These are phyloP conservation scores for Spodoptera frugiperda DNA, from an alignment of 1,140 invertebrate species.

Conservation along the genomic window DNA sequence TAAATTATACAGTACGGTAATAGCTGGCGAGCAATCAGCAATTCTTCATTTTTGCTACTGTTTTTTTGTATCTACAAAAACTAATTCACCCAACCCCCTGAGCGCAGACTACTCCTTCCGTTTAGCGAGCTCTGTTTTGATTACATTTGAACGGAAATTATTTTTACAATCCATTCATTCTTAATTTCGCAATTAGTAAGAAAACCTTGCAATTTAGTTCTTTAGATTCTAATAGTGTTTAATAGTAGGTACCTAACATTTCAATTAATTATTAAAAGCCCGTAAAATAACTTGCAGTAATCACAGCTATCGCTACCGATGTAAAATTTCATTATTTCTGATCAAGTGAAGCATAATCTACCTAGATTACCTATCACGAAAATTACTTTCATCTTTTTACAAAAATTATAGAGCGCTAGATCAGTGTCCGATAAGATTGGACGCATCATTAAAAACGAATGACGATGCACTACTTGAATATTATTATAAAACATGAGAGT, in stretches of 20 bases:
- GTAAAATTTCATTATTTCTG: background rate
- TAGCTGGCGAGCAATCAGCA: conserved; percentile 82
- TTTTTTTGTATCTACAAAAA: conserved; percentile 75
- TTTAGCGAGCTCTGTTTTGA: conserved; percentile 37
- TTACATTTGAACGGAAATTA: conserved; percentile 10
- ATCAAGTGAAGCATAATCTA: background rate
- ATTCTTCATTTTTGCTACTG: conserved; percentile 83
- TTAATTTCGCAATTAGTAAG: background rate
- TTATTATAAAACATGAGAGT: conserved; percentile 81
- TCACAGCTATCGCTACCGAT: background rate
- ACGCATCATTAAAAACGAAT: conserved; percentile 78
- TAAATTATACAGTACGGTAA: conserved; percentile 83
- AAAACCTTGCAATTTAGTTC: background rate
- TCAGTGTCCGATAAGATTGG: conserved; percentile 64
- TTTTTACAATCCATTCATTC: background rate
- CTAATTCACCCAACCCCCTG: conserved; percentile 48
- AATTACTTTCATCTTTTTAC: conserved; percentile 60
- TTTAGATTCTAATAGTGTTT: background rate
- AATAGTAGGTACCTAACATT: too few species aligned
- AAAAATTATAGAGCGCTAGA: conserved; percentile 74
- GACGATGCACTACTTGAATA: conserved; percentile 71
- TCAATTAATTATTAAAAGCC: too few species aligned
- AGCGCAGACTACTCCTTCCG: conserved; percentile 54
- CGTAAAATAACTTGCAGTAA: background rate
- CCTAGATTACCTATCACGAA: conserved; percentile 48